phyloP scores from a whole-genome alignment of 2,113 vertebrate genomes.

The Paradisaea rubra region DNA sequence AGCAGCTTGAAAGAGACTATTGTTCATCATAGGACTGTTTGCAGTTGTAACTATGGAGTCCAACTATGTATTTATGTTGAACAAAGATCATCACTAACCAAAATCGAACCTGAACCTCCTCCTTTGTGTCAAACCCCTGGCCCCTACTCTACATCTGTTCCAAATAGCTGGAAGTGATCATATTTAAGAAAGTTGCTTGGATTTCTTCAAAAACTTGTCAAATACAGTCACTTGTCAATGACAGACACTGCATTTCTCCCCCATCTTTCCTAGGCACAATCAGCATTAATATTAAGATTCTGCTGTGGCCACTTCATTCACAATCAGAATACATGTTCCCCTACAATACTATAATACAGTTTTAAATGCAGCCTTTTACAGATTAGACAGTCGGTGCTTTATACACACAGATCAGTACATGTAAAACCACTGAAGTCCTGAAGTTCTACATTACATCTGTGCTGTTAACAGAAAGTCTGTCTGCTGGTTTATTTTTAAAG shows the following conservation, averaged over 20 bases:
- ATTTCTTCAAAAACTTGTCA: neutral
- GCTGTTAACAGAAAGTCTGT: neutral
- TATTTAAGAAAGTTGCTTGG: neutral
- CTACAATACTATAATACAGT: neutral
- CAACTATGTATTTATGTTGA: conserved; percentile 8
- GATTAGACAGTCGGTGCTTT: neutral
- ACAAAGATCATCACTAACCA: neutral
- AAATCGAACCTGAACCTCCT: neutral
- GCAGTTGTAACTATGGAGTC: conserved; percentile 3
- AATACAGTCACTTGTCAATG: neutral
- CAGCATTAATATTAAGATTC: neutral
- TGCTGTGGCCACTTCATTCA: neutral
- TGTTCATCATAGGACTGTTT: neutral
- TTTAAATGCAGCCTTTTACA: neutral
- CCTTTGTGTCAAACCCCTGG: neutral
- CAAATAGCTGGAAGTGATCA: neutral
- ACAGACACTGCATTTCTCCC: neutral
- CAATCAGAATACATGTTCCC: accelerated
- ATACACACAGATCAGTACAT: neutral
- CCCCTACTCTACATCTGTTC: neutral
- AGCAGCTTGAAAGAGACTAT: neutral
- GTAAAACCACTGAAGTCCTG: neutral
- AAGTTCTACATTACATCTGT: neutral
- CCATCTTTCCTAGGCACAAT: neutral
- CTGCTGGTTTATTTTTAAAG: neutral